Conservation (phyloP, 2,113 vertebrate species). For the Parus major region DNA sequence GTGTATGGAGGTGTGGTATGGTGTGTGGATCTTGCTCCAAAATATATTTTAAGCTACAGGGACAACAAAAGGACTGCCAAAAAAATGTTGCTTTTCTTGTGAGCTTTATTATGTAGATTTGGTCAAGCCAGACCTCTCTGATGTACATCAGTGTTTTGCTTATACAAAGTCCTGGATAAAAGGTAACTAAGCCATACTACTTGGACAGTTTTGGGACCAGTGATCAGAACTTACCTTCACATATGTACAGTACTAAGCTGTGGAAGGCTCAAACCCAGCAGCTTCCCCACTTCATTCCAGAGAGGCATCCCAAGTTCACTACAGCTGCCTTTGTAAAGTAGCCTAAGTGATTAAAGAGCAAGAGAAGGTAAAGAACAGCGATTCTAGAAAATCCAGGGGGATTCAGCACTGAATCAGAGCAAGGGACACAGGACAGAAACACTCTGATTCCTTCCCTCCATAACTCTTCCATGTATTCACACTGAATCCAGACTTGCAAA, state of each 20-base stretch:
- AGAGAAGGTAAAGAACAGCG: not conserved
- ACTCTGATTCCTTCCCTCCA: not conserved
- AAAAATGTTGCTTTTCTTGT: not conserved
- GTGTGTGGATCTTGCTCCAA: not conserved
- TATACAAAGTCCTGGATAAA: not conserved
- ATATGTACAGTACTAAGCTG: not conserved
- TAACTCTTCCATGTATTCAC: not conserved
- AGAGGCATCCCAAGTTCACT: not conserved
- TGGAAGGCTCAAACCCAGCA: not conserved
- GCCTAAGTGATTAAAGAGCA: not conserved
- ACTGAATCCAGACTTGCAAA: not conserved
- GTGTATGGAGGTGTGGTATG: fast-evolving
- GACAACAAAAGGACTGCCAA: not conserved
- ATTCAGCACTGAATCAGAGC: not conserved
- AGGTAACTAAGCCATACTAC: not conserved
- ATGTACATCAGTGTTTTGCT: not conserved
- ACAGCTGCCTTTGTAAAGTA: not conserved
- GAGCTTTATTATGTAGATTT: not conserved
- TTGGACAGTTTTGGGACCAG: not conserved
- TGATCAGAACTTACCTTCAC: not conserved
- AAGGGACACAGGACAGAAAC: not conserved
- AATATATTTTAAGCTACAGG: not conserved
- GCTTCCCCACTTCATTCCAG: not conserved
- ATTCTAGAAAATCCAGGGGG: not conserved
- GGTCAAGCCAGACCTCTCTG: not conserved